phyloP scores from a whole-genome alignment of 2,113 vertebrate genomes.

The Ochotona princeps region DNA sequence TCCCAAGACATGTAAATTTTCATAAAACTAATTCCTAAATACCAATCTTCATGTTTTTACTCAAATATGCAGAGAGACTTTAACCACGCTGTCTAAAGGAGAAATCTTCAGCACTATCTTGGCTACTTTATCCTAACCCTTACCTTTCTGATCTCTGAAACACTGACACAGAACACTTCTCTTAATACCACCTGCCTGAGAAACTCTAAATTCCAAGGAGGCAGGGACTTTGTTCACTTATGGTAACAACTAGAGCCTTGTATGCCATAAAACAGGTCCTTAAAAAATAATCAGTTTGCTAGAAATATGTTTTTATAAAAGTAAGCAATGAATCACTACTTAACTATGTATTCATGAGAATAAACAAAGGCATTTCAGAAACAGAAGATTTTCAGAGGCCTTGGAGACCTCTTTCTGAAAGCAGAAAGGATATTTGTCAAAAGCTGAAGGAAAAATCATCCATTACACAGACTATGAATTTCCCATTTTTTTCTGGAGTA shows the following conservation, averaged over 20 bases:
- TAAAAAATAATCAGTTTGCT: slow-evolving; percentile 9
- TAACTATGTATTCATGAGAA: not conserved
- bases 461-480: not conserved
- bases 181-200: not conserved
- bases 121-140: not conserved
- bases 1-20: not conserved
- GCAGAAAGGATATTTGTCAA: slow-evolving; percentile 17
- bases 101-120: not conserved
- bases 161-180: not conserved
- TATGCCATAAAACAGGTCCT: not conserved
- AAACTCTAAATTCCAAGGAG: slow-evolving; percentile 14
- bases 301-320: slow-evolving; percentile 8
- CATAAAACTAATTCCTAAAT: not conserved
- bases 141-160: not conserved
- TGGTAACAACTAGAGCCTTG: not conserved
- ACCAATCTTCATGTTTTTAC: slow-evolving; percentile 38
- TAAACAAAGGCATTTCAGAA: slow-evolving; percentile 45
- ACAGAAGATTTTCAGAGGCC: slow-evolving; percentile 4
- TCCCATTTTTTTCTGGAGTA: slow-evolving; percentile 47
- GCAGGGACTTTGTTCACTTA: not conserved
- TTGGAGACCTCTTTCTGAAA: slow-evolving; percentile 45
- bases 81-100: slow-evolving; percentile 22
- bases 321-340: not conserved
- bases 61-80: not conserved
- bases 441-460: not conserved